phyloP scores from a whole-genome alignment of 2,888 invertebrate genomes.

The Diachrysia chrysitis region DNA sequence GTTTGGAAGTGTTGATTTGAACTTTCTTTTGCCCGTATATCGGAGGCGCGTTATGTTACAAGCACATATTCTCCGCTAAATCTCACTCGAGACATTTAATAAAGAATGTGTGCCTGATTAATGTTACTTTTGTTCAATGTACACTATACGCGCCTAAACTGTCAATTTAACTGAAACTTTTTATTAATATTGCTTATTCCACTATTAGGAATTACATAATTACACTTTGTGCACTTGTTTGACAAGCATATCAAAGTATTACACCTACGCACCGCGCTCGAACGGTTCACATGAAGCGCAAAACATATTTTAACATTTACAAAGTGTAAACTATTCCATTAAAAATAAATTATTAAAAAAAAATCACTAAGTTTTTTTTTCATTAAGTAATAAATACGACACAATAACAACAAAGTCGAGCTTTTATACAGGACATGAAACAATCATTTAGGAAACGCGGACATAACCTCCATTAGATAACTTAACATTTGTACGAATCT shows the following conservation, averaged over 20 bases:
- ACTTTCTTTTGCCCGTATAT: slow-evolving; percentile 39
- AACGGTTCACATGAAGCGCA: slow-evolving; percentile 58
- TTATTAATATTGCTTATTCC: slow-evolving; percentile 76
- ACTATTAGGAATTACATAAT: slow-evolving; percentile 71
- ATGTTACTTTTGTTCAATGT: slow-evolving; percentile 42
- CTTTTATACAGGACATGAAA: slow-evolving; percentile 71
- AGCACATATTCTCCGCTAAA: slow-evolving; percentile 37
- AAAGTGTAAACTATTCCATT: slow-evolving; percentile 75
- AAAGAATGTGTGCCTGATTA: slow-evolving; percentile 40
- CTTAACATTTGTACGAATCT: slow-evolving; percentile 32
- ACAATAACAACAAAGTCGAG: slow-evolving; percentile 74
- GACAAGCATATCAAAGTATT: slow-evolving; percentile 84
- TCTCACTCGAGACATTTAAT: slow-evolving; percentile 14
- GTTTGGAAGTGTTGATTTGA: slow-evolving; percentile 52
- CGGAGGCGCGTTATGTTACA: slow-evolving; percentile 24
- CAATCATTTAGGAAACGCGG: slow-evolving; percentile 60
- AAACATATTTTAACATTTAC: slow-evolving; percentile 59
- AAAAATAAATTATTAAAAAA: slow-evolving; percentile 85
- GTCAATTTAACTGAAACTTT: slow-evolving; percentile 56
- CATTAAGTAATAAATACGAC: slow-evolving; percentile 84
- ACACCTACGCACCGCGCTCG: slow-evolving; percentile 62
- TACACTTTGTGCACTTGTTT: slow-evolving; percentile 85
- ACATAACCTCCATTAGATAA: slow-evolving; percentile 29
- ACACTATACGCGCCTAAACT: slow-evolving; percentile 49
- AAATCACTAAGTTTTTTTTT: slow-evolving; percentile 77